A percentile compares a stretch with the other conserved stretches of the same genome.
Conservation (phyloP, 1,140 invertebrate species). For the Aleiodes sp. region DNA sequence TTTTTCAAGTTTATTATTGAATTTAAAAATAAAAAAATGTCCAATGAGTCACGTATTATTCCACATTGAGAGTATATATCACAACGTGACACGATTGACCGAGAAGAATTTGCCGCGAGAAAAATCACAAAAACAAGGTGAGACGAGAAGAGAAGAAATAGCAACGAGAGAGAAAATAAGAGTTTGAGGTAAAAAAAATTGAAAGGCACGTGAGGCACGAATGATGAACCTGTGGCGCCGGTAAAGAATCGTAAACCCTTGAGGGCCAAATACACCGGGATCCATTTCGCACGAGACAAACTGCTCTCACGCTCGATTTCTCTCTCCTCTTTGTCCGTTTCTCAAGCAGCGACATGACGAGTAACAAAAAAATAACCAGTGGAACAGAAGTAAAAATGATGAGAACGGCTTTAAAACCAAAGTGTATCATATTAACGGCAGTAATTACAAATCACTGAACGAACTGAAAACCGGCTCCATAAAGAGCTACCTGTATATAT, state of each 20-base stretch:
- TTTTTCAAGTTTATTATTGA: too few species aligned
- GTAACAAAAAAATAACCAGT: slow-evolving; percentile 36
- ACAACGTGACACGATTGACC: too few species aligned
- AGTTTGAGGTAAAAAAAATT: slow-evolving; percentile 2
- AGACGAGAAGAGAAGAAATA: background rate
- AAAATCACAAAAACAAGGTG: too few species aligned
- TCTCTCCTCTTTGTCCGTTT: background rate
- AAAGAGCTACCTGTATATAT: slow-evolving; percentile 18
- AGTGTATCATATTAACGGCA: slow-evolving; percentile 44
- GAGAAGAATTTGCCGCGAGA: too few species aligned
- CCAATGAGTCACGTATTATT: too few species aligned
- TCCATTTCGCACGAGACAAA: background rate
- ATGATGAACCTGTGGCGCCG: slow-evolving; percentile 53
- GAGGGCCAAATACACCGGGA: background rate
- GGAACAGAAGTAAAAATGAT: slow-evolving; percentile 24
- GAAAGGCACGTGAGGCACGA: slow-evolving; percentile 29
- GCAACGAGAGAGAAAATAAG: background rate
- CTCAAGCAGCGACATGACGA: slow-evolving; percentile 15
- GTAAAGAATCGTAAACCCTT: slow-evolving; percentile 50
- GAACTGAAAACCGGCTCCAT: slow-evolving; percentile 26
- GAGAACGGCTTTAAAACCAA: slow-evolving; percentile 33
- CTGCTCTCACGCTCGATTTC: background rate
- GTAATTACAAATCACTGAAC: slow-evolving; percentile 55
- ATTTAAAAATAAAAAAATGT: too few species aligned
- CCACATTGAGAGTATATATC: too few species aligned